A percentile compares a stretch with the other conserved stretches of the same genome.
Conservation (phyloP, 92 coral and sea anemone species). For the Phenganax stokvisi region DNA sequence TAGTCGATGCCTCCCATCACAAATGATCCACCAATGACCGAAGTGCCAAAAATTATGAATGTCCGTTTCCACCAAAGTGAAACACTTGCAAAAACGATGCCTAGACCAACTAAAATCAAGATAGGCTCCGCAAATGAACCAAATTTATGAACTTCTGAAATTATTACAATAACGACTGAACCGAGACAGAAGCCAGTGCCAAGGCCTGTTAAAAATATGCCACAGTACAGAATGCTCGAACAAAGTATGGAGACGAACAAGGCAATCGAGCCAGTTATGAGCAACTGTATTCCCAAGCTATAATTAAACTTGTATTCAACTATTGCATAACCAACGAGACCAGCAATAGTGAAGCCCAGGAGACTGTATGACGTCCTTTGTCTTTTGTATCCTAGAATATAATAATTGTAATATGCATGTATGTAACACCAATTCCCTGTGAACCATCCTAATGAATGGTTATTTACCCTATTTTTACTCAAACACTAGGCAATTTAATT, state of each 20-base stretch:
- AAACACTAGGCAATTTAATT: too few species aligned
- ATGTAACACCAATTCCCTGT: too few species aligned
- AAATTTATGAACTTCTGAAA: conserved; percentile 55
- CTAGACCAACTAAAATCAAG: conserved; percentile 58
- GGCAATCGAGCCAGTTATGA: conserved; percentile 80
- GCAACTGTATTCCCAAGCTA: conserved; percentile 53
- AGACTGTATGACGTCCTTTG: conserved; percentile 66
- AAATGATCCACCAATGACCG: conserved; percentile 73
- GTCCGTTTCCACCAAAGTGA: conserved; percentile 93
- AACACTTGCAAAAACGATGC: conserved; percentile 71
- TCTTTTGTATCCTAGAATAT: conserved; percentile 62
- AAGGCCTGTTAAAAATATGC: conserved; percentile 74
- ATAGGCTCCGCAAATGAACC: conserved; percentile 66
- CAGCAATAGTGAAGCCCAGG: conserved; percentile 71
- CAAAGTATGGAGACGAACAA: conserved; percentile 85
- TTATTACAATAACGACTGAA: conserved; percentile 62
- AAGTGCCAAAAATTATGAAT: conserved; percentile 58
- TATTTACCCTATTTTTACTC: too few species aligned
- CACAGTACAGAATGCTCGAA: conserved; percentile 82
- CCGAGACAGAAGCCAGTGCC: conserved; percentile 74
- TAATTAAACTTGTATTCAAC: conserved; percentile 59
- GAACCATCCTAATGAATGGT: too few species aligned
- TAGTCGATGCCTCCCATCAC: conserved; percentile 71
- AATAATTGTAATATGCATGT: background rate
- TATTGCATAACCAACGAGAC: conserved; percentile 67